Evolutionary conservation across 2,113 vertebrate species (phyloP).

Genomic region (Anolis sagrei): DNA sequence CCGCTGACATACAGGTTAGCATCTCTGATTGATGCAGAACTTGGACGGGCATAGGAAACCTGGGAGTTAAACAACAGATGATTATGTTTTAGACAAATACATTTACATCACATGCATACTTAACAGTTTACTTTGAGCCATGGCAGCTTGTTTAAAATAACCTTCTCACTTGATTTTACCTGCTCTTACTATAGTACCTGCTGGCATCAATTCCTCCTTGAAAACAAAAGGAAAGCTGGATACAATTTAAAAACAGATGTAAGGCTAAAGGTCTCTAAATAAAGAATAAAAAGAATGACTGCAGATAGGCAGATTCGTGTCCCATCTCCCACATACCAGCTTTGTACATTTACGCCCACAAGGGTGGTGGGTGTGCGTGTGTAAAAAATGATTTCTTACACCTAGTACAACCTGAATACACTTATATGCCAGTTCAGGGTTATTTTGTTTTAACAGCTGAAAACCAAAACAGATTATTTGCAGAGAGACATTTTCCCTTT

Average conservation of each 20-base stretch:
- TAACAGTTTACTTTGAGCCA: not conserved
- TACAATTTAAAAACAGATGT: slow-evolving; percentile 56
- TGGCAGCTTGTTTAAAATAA: slow-evolving; percentile 22
- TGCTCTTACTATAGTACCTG: slow-evolving; percentile 30
- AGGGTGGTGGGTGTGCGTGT: slow-evolving; percentile 58
- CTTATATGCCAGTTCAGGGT: not conserved
- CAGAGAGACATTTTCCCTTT: slow-evolving; percentile 64
- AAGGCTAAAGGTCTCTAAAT: slow-evolving; percentile 55
- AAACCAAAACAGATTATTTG: slow-evolving; percentile 66
- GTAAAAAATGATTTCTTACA: slow-evolving; percentile 66
- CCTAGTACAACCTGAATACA: slow-evolving; percentile 62
- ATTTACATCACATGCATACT: not conserved
- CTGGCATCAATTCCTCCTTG: not conserved
- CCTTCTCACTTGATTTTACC: slow-evolving; percentile 16
- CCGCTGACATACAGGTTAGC: slow-evolving; percentile 99
- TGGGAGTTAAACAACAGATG: slow-evolving; percentile 62
- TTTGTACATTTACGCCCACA: slow-evolving; percentile 67
- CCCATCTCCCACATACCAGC: slow-evolving; percentile 54
- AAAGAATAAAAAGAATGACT: slow-evolving; percentile 61
- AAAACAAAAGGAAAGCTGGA: slow-evolving; percentile 58
- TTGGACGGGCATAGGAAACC: slow-evolving; percentile 98
- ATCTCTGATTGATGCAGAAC: slow-evolving; percentile 98
- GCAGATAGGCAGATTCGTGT: slow-evolving; percentile 65
- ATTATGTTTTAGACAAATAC: slow-evolving; percentile 20
- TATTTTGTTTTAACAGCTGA: slow-evolving; percentile 41